These are phyloP conservation scores for Stratiolaelaps scimitus DNA, from an alignment of 1,140 invertebrate species.

Conservation along the genomic window DNA sequence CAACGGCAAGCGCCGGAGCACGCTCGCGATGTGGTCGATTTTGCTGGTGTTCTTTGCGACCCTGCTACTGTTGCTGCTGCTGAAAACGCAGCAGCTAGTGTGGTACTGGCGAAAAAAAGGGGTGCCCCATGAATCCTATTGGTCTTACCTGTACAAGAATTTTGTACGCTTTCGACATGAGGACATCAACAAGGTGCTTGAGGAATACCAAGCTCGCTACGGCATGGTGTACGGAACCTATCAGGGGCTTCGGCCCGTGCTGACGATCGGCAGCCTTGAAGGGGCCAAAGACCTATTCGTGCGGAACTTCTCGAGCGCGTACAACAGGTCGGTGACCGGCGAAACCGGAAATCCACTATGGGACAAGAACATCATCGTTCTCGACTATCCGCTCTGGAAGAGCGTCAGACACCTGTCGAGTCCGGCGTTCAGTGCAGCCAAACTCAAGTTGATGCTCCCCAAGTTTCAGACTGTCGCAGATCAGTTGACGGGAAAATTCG, in stretches of 20 bases:
- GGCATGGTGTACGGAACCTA: conserved; percentile 6
- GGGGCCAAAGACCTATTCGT: not conserved
- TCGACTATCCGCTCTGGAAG: not conserved
- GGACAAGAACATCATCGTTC: not conserved
- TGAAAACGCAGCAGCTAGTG: not conserved
- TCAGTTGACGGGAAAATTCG: not conserved
- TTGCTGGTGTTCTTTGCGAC: not conserved
- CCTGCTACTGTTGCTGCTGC: not conserved
- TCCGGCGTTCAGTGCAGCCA: not conserved
- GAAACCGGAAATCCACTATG: not conserved
- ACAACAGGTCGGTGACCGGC: not conserved
- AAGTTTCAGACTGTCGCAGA: not conserved
- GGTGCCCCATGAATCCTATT: not conserved
- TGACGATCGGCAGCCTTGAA: not conserved
- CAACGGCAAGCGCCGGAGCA: no score
- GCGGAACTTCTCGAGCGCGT: not conserved
- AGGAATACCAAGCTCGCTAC: not conserved
- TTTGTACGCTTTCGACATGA: not conserved
- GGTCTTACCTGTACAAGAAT: not conserved
- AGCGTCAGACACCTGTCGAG: not conserved
- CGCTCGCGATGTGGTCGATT: not conserved
- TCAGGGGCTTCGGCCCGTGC: not conserved
- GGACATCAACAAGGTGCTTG: not conserved
- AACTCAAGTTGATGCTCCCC: conserved; percentile 11
- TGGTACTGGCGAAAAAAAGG: not conserved